Conservation (phyloP, 2,797 vertebrate species). For the Zenarchopterus dispar region DNA sequence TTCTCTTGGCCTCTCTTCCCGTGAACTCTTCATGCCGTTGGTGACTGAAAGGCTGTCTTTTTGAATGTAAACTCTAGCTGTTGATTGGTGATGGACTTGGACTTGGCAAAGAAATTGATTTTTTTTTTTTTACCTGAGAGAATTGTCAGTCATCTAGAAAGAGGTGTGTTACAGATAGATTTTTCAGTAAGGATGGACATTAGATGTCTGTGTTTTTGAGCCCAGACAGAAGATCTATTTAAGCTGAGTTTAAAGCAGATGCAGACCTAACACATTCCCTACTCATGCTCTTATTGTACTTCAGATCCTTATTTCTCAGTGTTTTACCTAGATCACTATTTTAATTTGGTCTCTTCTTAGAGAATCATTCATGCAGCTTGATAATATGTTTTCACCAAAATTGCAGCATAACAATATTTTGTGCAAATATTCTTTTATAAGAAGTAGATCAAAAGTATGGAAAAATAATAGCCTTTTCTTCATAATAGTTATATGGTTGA, state of each 20-base stretch:
- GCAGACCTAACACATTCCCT: conserved; percentile 19
- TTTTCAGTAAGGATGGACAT: conserved; percentile 31
- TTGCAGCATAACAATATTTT: neutral
- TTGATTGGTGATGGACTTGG: conserved; percentile 37
- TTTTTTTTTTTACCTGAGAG: conserved; percentile 40
- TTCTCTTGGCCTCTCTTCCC: conserved; percentile 17
- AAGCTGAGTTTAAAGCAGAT: conserved; percentile 30
- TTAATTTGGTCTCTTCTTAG: neutral
- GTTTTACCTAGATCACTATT: conserved; percentile 19
- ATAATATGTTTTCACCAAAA: conserved; percentile 1
- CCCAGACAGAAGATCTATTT: conserved; percentile 35
- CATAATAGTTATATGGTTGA: conserved; percentile 12
- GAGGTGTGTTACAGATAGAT: conserved; percentile 53
- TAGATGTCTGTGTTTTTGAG: conserved; percentile 7
- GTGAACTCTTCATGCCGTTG: conserved; percentile 13
- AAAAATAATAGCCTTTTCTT: neutral
- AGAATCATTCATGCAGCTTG: conserved; percentile 1
- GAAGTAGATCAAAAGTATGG: neutral
- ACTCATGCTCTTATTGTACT: conserved; percentile 35
- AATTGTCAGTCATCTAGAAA: conserved; percentile 33
- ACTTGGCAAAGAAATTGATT: conserved; percentile 38
- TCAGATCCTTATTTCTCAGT: conserved; percentile 44
- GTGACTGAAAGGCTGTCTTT: conserved; percentile 24
- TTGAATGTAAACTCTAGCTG: conserved; percentile 30
- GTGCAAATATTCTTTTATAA: conserved; percentile 6